Percentiles rank a stretch among this genome's conserved stretches.
phyloP scores from a whole-genome alignment of 2,797 vertebrate genomes.

The Diplodus sargus region DNA sequence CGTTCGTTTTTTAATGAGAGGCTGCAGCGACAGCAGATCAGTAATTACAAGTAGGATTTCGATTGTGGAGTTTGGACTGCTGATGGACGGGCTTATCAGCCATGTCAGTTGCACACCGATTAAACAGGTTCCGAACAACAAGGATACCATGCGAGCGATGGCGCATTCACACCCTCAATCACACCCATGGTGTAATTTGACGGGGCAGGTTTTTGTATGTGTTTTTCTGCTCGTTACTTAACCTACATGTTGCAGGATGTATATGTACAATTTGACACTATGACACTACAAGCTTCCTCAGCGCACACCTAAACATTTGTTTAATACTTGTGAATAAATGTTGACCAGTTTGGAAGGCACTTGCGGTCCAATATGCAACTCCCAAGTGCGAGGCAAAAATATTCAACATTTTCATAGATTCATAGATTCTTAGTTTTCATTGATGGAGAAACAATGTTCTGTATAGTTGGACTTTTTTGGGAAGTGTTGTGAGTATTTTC shows the following conservation, averaged over 20 bases:
- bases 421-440: neutral
- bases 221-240: neutral
- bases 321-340: neutral
- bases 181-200: constrained; percentile 15
- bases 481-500: neutral
- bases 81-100: constrained; percentile 19
- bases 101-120: constrained; percentile 7
- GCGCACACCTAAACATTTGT: neutral
- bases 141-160: constrained; percentile 11
- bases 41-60: constrained; percentile 26
- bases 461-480: neutral
- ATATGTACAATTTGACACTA: neutral
- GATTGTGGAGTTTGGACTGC: neutral
- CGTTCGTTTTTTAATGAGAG: constrained; percentile 13
- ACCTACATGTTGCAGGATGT: neutral
- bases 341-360: neutral
- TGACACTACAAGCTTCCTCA: neutral
- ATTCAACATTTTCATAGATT: neutral
- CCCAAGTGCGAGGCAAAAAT: neutral
- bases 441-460: neutral
- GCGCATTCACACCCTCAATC: neutral
- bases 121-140: constrained; percentile 11
- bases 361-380: neutral
- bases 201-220: neutral
- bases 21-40: constrained; percentile 6